A percentile compares a stretch with the other conserved stretches of the same genome.
These are phyloP conservation scores for Drosophila parvula DNA, from an alignment of 1,140 invertebrate genomes.

Conservation along the genomic window DNA sequence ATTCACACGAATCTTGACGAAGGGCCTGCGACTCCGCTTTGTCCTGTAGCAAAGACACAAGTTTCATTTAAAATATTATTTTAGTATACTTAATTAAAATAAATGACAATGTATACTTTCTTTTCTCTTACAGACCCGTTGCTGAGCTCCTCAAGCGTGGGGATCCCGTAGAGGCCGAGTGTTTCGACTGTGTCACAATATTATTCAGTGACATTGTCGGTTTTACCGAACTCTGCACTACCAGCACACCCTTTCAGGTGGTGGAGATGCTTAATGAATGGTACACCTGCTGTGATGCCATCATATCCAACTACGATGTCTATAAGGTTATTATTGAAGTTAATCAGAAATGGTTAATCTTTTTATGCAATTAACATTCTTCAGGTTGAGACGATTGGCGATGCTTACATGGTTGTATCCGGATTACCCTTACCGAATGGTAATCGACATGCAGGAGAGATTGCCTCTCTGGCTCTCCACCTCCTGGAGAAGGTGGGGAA, in stretches of 20 bases:
- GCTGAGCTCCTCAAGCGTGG: slow-evolving; percentile 94
- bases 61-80: no score
- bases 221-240: slow-evolving; percentile 96
- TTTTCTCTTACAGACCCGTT: slow-evolving; percentile 89
- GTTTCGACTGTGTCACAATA: slow-evolving; percentile 95
- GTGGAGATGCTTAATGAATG: slow-evolving; percentile 95
- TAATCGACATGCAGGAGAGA: slow-evolving; percentile 89
- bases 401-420: slow-evolving; percentile 97
- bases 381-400: slow-evolving; percentile 97
- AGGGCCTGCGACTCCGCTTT: neutral
- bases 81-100: neutral
- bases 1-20: neutral
- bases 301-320: slow-evolving; percentile 95
- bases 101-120: no score
- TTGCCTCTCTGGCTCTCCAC: slow-evolving; percentile 95
- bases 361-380: neutral
- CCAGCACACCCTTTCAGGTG: slow-evolving; percentile 93
- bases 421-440: slow-evolving; percentile 91
- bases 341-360: neutral
- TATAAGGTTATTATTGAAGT: slow-evolving; percentile 88
- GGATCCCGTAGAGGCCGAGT: slow-evolving; percentile 93
- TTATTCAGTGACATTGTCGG: slow-evolving; percentile 97
- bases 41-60: neutral
- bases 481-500: slow-evolving; percentile 92
- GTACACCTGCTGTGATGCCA: slow-evolving; percentile 96